Evolutionary conservation across 2,113 vertebrate species (phyloP).

Genomic region (Microcebus murinus): DNA sequence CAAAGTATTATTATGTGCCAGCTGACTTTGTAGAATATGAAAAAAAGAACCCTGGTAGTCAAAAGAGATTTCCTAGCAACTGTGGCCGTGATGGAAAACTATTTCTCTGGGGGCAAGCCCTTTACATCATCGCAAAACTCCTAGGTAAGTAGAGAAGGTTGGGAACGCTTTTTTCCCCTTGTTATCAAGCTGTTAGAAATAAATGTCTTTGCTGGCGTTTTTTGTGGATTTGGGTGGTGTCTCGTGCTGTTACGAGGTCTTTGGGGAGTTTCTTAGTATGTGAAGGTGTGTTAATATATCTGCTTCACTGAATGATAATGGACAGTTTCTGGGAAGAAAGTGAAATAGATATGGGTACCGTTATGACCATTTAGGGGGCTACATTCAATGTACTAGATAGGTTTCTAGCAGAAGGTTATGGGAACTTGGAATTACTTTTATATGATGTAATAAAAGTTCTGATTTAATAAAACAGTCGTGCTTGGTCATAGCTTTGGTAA

Average conservation of each 20-base stretch:
- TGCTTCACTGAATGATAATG: background rate
- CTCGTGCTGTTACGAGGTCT: background rate
- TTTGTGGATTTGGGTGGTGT: background rate
- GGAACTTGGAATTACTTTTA: conserved; percentile 37
- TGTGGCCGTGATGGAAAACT: conserved; percentile 93
- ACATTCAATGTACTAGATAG: background rate
- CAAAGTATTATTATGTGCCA: conserved; percentile 97
- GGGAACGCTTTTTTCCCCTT: background rate
- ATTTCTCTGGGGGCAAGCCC: conserved; percentile 96
- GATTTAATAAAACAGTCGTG: background rate
- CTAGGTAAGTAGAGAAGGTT: conserved; percentile 88
- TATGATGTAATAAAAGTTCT: background rate
- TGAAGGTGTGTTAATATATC: background rate
- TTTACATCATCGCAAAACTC: conserved; percentile 95
- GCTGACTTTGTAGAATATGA: conserved; percentile 96
- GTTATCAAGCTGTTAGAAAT: background rate
- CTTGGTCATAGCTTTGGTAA: conserved; percentile 15
- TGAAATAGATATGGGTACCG: background rate
- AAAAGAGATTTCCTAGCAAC: conserved; percentile 97
- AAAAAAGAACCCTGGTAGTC: conserved; percentile 94
- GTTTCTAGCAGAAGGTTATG: background rate
- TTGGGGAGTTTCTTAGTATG: background rate
- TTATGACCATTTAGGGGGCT: background rate
- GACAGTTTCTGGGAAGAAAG: background rate
- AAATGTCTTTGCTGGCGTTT: background rate